Base-by-base conservation (phyloP, 92 coral and sea anemone species). In the Virgularia gustaviana region DNA sequence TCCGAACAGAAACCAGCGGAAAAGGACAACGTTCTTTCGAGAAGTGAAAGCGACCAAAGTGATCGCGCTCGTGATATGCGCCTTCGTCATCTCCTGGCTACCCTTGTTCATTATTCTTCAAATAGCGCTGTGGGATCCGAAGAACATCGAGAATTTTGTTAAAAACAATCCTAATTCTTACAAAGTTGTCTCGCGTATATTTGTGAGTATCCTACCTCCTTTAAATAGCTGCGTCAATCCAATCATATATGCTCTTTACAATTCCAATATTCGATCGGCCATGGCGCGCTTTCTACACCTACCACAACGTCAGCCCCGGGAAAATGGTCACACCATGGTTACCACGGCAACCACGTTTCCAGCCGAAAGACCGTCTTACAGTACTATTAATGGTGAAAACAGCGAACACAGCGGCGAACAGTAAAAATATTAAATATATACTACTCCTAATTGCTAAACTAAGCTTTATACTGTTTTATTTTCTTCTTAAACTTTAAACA, bases 41-140 rank as follows among this genome's bases (percentile, higher is more conserved):
- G 99, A 94, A 68, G 88, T 94, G 49, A 94, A 94, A 70, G 99
- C 96, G 12, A 94, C 99, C 35, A 94, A 94, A 44, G 87, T 90
- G n/a, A 83, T 94, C 16, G 96, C 99, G 24, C 43, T 94, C 35
- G 99, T 94, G 12, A 85, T 94, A 9, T 88, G 99, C 18, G 94
- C 75, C 9, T 94, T 94, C 41, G 86, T 88, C 1, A 81, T 94
- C 0, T 94, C 92, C 32, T 94, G 99, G 99, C 73, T 94, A 4
- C 99, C 99, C 2, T 55, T 65, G 44, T 89, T 94, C 61, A 71
- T 83, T 36, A 27, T 94, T 15, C 67, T 87, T 3, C 67, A 81
- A 42, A 44, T 82, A 37, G 38, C 86, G 20, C 43, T 85, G 18
- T 94, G 99, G 99, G 90, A 96, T 27, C 5, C 2, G 4, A 43